Percentiles rank a stretch among this genome's conserved stretches.
phyloP scores from a whole-genome alignment of 1,140 invertebrate species.

The Neodiprion fabricii region DNA sequence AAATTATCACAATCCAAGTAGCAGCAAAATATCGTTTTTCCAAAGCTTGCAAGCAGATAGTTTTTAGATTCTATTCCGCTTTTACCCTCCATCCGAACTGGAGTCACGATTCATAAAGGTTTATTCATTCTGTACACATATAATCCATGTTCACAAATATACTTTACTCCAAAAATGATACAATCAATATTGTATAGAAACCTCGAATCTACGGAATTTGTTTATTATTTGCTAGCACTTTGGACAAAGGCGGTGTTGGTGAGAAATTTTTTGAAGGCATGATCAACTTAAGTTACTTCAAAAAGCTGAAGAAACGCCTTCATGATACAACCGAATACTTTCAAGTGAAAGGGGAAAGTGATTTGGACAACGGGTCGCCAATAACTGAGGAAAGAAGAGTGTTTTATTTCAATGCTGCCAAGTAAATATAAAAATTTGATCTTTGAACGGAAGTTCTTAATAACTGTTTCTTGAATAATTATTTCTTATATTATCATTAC shows the following conservation, averaged over 20 bases:
- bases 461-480: slow-evolving; percentile 13
- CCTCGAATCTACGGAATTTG: background rate
- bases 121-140: too few species aligned
- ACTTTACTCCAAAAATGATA: background rate
- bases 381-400: slow-evolving; percentile 53
- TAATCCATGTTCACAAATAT: too few species aligned
- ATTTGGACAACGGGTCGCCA: slow-evolving; percentile 48
- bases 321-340: slow-evolving; percentile 72
- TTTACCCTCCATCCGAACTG: too few species aligned
- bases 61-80: too few species aligned
- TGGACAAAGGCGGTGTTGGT: slow-evolving; percentile 69
- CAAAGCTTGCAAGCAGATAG: background rate
- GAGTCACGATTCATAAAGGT: too few species aligned
- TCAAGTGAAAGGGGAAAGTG: slow-evolving; percentile 52
- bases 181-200: background rate
- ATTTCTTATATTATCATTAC: background rate
- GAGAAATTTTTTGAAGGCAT: slow-evolving; percentile 80
- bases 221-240: slow-evolving; percentile 41
- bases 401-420: slow-evolving; percentile 54
- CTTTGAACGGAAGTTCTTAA: background rate
- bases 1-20: slow-evolving; percentile 16
- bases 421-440: slow-evolving; percentile 34
- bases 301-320: slow-evolving; percentile 76
- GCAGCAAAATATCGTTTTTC: background rate
- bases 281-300: slow-evolving; percentile 72